phyloP scores from a whole-genome alignment of 2,113 vertebrate genomes.

The Colistium nudipinnis region DNA sequence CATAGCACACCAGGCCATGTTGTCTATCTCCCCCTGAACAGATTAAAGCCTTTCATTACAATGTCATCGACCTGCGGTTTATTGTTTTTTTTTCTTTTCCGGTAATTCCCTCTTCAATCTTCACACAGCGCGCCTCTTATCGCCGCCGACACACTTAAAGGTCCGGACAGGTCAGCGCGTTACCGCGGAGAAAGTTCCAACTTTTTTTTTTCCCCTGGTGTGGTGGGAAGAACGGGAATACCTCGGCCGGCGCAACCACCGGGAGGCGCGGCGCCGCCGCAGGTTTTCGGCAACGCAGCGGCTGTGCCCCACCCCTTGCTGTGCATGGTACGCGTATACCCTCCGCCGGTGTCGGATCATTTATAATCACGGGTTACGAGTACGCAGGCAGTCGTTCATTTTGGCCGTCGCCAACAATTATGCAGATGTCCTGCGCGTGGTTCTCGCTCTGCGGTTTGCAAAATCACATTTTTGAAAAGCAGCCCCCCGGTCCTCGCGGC shows the following conservation, averaged over 20 bases:
- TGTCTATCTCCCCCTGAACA: constrained; percentile 7
- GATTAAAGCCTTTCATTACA: constrained; percentile 51
- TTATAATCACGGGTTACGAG: constrained; percentile 26
- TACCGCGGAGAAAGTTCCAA: constrained; percentile 10
- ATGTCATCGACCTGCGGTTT: constrained; percentile 32
- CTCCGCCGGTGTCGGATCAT: constrained; percentile 10
- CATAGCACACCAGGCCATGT: not conserved
- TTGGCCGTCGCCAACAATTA: constrained; percentile 56
- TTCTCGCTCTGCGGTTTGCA: constrained; percentile 30
- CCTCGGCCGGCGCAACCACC: not conserved
- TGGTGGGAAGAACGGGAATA: not conserved
- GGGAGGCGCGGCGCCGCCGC: not conserved
- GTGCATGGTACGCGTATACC: not conserved
- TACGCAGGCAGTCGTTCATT: constrained; percentile 48
- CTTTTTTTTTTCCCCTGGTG: not conserved
- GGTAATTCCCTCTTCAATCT: constrained; percentile 43
- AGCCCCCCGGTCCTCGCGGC: constrained; percentile 15
- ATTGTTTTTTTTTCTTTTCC: not conserved
- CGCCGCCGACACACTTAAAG: constrained; percentile 16
- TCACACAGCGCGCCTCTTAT: constrained; percentile 29
- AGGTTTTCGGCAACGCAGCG: too few species aligned
- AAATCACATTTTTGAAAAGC: constrained; percentile 47
- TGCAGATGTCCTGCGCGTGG: constrained; percentile 1
- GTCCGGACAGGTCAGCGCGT: constrained; percentile 35
- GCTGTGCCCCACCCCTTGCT: not conserved